These are phyloP conservation scores for Novumbra hubbsi DNA, from an alignment of 2,797 vertebrate genomes.

Conservation along the genomic window DNA sequence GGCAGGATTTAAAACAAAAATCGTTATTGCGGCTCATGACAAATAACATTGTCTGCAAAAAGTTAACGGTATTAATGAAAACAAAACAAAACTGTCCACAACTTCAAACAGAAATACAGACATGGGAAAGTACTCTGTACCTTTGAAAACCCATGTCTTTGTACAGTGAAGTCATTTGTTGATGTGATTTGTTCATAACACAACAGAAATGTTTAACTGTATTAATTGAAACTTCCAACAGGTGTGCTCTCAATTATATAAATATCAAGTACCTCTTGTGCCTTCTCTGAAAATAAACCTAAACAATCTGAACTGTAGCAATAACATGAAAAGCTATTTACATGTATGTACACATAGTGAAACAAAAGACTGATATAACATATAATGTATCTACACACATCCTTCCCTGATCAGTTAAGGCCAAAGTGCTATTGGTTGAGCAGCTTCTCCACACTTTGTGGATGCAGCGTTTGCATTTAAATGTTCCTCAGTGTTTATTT, in stretches of 20 bases:
- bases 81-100: conserved; percentile 48
- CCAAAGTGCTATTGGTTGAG: conserved; percentile 68
- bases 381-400: conserved; percentile 43
- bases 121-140: conserved; percentile 47
- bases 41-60: conserved; percentile 30
- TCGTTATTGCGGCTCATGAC: conserved; percentile 15
- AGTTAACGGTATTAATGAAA: conserved; percentile 38
- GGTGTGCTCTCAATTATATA: conserved; percentile 33
- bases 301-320: conserved; percentile 32
- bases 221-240: conserved; percentile 8
- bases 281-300: conserved; percentile 55
- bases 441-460: conserved; percentile 47
- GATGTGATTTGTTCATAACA: conserved; percentile 19
- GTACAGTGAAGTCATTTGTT: conserved; percentile 18
- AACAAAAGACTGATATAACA: conserved; percentile 58
- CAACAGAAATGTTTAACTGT: background rate
- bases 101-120: conserved; percentile 59
- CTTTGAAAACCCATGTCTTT: conserved; percentile 50
- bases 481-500: conserved; percentile 52
- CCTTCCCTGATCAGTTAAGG: conserved; percentile 82
- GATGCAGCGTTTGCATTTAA: conserved; percentile 62
- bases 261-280: conserved; percentile 20
- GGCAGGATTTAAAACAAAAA: conserved; percentile 64
- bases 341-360: conserved; percentile 62
- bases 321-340: conserved; percentile 50